Evolutionary conservation across 1,140 invertebrate species (phyloP), one percentile per base, ranked within the genome.

Genomic region (Melipona quadrifasciata): DNA sequence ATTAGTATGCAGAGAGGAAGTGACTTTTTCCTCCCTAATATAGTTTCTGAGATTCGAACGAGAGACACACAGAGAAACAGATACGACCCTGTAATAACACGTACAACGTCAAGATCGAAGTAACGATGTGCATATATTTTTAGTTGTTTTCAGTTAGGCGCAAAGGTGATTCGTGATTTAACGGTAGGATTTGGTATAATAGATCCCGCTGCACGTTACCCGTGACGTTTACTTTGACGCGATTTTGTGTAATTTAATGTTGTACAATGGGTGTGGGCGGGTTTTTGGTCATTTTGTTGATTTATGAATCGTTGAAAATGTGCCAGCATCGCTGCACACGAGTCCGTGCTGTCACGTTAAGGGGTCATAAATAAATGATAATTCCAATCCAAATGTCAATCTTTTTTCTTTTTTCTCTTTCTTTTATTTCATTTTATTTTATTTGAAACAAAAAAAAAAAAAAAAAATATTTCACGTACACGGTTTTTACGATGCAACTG

Each of bases 261-360:
- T 72, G 24, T n/a, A 27, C 70, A 27, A n/a, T 2, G 17, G 24
- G 6, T 19, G 47, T 27, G 47, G 34, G 70, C 8, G 39, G 24
- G 2, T 1, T n/a, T n/a, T n/a, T 47, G 70, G 53, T 73, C 51
- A 55, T 53, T 55, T 55, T 74, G 51, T 31, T 55, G 72, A 74
- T 74, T 74, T 74, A 74, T 21, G 17, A 55, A 16, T 39, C 14
- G 72, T 47, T 74, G 72, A 74, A 55, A 55, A n/a, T 74, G 47
- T 55, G 51, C 51, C 71, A 55, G 19, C n/a, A 14, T 55, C 17
- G 19, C 19, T 21, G 39, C n/a, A 21, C 10, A 1, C 19, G 12
- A 51, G n/a, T 21, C 8, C 19, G 16, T 39, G 47, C 17, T 16
- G 24, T 16, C 39, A 8, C 1, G 24, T 71, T 21, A 71, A 24